Evolutionary conservation across 1,140 invertebrate species (phyloP).

Genomic region (Drosophila trapezifrons): DNA sequence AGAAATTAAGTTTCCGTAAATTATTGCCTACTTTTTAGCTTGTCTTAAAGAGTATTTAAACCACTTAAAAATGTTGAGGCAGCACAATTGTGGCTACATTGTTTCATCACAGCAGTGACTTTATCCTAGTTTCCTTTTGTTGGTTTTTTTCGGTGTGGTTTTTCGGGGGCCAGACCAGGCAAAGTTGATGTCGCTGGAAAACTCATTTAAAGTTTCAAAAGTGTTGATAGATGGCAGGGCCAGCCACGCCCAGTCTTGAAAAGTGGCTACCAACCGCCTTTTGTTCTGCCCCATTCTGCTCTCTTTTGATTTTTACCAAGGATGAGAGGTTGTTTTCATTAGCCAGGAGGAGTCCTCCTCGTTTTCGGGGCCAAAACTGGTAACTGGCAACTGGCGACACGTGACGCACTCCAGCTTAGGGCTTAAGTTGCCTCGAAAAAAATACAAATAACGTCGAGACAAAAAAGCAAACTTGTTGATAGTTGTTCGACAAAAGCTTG

Average conservation of each 20-base stretch:
- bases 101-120: slow-evolving; percentile 9
- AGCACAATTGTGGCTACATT: neutral
- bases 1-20: neutral
- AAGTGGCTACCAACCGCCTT: slow-evolving; percentile 18
- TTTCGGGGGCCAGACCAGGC: slow-evolving; percentile 43
- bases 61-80: neutral
- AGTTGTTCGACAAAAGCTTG: slow-evolving; percentile 43
- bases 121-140: slow-evolving; percentile 12
- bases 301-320: slow-evolving; percentile 32
- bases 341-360: slow-evolving; percentile 13
- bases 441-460: slow-evolving; percentile 8
- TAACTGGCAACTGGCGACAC: slow-evolving; percentile 45
- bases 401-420: slow-evolving; percentile 56
- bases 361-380: neutral
- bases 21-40: no score
- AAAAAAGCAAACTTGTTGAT: slow-evolving; percentile 71
- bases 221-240: slow-evolving; percentile 70
- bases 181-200: slow-evolving; percentile 66
- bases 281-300: slow-evolving; percentile 25
- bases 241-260: slow-evolving; percentile 45
- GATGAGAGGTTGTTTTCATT: slow-evolving; percentile 55
- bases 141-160: slow-evolving; percentile 36
- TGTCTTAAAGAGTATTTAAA: neutral
- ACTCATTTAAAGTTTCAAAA: slow-evolving; percentile 80
- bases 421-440: slow-evolving; percentile 14